These are phyloP conservation scores for Chaetorhynchus papuensis DNA, from an alignment of 2,113 vertebrate species.

Conservation along the genomic window DNA sequence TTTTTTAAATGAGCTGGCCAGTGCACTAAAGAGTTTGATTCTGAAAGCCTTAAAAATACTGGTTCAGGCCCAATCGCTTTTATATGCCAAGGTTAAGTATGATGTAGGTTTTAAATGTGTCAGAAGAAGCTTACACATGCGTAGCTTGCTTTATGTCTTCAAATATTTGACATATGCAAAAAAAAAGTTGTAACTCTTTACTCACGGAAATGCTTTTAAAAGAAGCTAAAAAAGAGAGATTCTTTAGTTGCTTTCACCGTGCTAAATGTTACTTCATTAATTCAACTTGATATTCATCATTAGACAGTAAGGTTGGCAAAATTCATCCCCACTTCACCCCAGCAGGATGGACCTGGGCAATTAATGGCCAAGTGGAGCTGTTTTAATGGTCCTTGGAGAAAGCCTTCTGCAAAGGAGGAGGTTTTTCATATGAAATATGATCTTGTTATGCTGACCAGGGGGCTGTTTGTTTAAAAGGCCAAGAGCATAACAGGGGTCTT, in stretches of 20 bases:
- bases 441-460: not conserved
- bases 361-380: not conserved
- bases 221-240: not conserved
- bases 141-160: not conserved
- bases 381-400: not conserved
- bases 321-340: not conserved
- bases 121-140: not conserved
- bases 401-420: not conserved
- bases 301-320: not conserved
- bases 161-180: not conserved
- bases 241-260: rapidly evolving
- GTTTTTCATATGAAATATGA: not conserved
- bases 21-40: not conserved
- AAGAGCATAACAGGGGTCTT: not conserved
- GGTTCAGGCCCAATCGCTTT: not conserved
- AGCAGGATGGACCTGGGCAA: not conserved
- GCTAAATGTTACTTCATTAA: not conserved
- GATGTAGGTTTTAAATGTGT: not conserved
- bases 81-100: not conserved
- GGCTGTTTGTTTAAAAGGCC: not conserved
- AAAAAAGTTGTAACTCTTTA: not conserved
- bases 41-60: not conserved
- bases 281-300: not conserved
- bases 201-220: not conserved
- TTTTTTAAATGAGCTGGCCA: not conserved